These are phyloP conservation scores for Microcaecilia unicolor DNA, from an alignment of 2,797 vertebrate genomes.

Conservation along the genomic window DNA sequence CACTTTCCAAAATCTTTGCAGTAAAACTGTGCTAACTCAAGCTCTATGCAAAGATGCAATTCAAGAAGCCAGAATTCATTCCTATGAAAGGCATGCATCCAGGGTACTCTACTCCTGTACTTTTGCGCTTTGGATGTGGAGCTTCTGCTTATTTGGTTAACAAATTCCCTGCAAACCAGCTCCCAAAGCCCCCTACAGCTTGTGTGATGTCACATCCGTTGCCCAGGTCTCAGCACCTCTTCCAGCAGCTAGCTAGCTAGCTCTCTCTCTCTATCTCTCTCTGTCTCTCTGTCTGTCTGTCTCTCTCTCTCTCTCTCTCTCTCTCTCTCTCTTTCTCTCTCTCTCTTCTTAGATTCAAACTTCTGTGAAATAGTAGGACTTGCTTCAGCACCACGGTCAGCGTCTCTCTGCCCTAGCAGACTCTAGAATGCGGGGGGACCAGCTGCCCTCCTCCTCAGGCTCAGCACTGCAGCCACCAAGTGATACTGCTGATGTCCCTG, in stretches of 20 bases:
- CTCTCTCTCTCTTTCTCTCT: background rate
- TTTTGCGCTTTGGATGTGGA: background rate
- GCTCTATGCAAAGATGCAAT: no score
- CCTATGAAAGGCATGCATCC: no score
- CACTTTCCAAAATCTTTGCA: no score
- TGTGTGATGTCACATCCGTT: constrained; percentile 70
- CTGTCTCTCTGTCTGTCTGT: no score
- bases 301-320: background rate
- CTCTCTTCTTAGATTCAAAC: constrained; percentile 42
- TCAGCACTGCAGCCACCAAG: constrained; percentile 39
- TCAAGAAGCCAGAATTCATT: no score
- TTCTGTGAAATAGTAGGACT: constrained; percentile 40
- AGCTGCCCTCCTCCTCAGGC: constrained; percentile 31
- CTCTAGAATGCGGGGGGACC: background rate
- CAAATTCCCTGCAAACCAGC: constrained; percentile 17
- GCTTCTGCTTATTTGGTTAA: constrained; percentile 15
- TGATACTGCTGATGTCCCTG: constrained; percentile 41
- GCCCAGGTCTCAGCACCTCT: constrained; percentile 45
- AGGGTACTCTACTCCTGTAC: no score
- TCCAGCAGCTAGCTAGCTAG: constrained; percentile 22
- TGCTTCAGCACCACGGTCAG: constrained; percentile 34
- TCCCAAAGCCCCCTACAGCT: constrained; percentile 13
- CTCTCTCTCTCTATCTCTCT: background rate
- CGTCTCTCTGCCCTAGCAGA: constrained; percentile 13
- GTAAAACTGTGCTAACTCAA: no score